A percentile compares a stretch with the other conserved stretches of the same genome.
These are phyloP conservation scores for Nemotelus nigrinus DNA, from an alignment of 2,888 invertebrate genomes.

Conservation along the genomic window DNA sequence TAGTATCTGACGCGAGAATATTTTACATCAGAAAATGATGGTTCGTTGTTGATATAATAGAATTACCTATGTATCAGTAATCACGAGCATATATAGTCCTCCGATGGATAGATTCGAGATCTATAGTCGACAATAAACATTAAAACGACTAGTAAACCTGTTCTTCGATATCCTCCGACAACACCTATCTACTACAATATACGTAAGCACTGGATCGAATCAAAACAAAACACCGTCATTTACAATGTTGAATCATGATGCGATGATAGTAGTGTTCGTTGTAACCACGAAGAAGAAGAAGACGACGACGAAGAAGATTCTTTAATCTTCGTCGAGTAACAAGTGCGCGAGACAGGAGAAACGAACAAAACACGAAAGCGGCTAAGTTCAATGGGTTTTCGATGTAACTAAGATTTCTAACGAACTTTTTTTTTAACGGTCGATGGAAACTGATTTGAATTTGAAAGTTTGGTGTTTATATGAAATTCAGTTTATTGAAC, in stretches of 20 bases:
- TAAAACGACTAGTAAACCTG: constrained; percentile 31
- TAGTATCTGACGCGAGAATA: neutral
- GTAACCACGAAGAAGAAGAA: no score
- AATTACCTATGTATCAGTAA: constrained; percentile 2
- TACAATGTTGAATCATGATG: constrained; percentile 1
- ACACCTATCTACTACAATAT: neutral
- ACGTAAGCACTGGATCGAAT: constrained; percentile 20
- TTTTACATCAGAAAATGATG: neutral
- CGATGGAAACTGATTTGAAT: no score
- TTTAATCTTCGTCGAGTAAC: no score
- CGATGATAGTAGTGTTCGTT: no score
- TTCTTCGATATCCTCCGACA: neutral
- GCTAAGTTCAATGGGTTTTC: no score
- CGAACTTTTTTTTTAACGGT: no score
- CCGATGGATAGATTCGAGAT: constrained; percentile 5
- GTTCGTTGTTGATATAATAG: constrained; percentile 15
- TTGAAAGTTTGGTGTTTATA: no score
- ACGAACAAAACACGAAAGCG: no score
- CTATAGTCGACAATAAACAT: constrained; percentile 1
- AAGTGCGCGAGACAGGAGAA: no score
- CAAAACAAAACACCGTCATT: constrained; percentile 36
- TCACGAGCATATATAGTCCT: neutral
- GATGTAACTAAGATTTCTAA: no score
- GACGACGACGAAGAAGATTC: no score
- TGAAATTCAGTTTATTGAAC: no score